Evolutionary conservation across 2,113 vertebrate genomes (phyloP).

Genomic region (Gobio gobio): DNA sequence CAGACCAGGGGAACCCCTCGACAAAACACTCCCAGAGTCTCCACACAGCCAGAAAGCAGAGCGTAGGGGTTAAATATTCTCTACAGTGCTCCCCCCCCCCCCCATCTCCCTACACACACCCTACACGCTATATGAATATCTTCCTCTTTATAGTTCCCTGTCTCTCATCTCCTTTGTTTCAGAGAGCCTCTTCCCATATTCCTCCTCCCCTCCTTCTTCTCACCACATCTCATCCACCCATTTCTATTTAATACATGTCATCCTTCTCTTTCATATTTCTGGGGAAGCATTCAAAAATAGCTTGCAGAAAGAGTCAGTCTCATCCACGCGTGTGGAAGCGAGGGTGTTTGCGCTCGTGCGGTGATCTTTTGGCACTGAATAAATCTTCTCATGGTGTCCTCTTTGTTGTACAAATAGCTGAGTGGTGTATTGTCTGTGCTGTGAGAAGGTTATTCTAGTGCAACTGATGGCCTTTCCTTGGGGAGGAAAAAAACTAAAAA

Average conservation of each 20-base stretch:
- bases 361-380: conserved; percentile 48
- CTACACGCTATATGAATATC: conserved; percentile 28
- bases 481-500: neutral
- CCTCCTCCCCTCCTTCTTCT: conserved; percentile 33
- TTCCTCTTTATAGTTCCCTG: conserved; percentile 29
- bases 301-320: conserved; percentile 12
- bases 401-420: conserved; percentile 51
- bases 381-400: conserved; percentile 42
- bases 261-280: conserved; percentile 52
- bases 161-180: conserved; percentile 33
- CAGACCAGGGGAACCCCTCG: conserved; percentile 47
- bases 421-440: conserved; percentile 38
- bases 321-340: conserved; percentile 20
- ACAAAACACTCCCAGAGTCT: conserved; percentile 51
- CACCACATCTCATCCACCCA: conserved; percentile 36
- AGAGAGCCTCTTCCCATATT: conserved; percentile 35
- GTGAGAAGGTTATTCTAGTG: conserved; percentile 45
- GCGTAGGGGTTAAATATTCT: conserved; percentile 34
- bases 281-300: conserved; percentile 51
- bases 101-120: neutral
- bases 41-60: conserved; percentile 40
- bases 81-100: neutral
- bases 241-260: conserved; percentile 49
- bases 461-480: conserved; percentile 13
- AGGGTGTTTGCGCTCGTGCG: conserved; percentile 1